Evolutionary conservation across 2,888 invertebrate genomes (phyloP).

Genomic region (Xanthia togata): DNA sequence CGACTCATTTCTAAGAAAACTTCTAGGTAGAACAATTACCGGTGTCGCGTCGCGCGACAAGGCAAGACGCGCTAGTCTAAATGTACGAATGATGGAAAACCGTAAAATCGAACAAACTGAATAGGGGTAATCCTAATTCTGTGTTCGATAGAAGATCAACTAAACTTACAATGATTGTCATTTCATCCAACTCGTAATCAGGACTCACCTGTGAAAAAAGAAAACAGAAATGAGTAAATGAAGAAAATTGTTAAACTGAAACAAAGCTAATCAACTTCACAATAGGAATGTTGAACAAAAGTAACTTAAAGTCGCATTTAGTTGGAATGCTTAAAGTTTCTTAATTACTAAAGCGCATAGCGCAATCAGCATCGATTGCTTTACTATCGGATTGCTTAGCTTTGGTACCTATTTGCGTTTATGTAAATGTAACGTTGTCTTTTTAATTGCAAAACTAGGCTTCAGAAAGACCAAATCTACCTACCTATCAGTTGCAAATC

Average conservation of each 20-base stretch:
- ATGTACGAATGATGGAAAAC: not conserved
- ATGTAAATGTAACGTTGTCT: conserved; percentile 16
- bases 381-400: conserved; percentile 13
- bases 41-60: no score
- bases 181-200: conserved; percentile 75
- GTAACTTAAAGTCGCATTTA: conserved; percentile 4
- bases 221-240: conserved; percentile 52
- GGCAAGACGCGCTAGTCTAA: not conserved
- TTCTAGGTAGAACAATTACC: no score
- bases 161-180: conserved; percentile 73
- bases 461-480: not conserved
- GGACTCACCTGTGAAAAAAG: conserved; percentile 83
- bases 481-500: not conserved
- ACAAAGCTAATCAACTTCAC: not conserved
- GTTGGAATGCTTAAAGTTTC: conserved; percentile 25
- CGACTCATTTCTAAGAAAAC: no score
- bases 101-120: not conserved
- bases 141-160: conserved; percentile 36
- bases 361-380: conserved; percentile 37
- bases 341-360: conserved; percentile 23
- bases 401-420: conserved; percentile 1
- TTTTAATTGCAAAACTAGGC: conserved; percentile 5
- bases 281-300: not conserved
- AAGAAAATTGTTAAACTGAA: conserved; percentile 1
- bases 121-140: not conserved